phyloP scores from a whole-genome alignment of 2,888 invertebrate genomes.

The Platerodrilus igneus region DNA sequence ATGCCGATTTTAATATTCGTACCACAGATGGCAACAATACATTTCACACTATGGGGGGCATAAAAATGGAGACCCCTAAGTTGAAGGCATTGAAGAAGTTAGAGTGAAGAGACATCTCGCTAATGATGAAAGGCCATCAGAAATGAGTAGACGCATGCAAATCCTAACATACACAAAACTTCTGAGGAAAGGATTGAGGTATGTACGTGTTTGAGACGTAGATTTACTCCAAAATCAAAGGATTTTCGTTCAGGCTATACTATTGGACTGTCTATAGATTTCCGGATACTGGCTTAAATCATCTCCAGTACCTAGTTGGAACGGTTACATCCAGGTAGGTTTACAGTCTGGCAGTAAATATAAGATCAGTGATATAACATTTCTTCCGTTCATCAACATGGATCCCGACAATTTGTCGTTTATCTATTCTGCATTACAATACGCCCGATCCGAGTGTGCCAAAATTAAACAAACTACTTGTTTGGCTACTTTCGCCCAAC shows the following conservation, averaged over 20 bases:
- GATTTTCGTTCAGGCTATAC: conserved; percentile 4
- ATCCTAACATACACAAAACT: conserved; percentile 4
- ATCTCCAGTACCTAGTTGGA: conserved; percentile 8
- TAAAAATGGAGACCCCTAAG: conserved; percentile 7
- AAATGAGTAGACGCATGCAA: conserved; percentile 8
- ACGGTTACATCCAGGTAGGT: conserved; percentile 7
- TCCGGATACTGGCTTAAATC: conserved; percentile 6
- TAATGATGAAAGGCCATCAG: conserved; percentile 4
- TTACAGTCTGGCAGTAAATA: conserved; percentile 5
- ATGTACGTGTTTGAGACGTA: conserved; percentile 5
- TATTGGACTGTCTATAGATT: conserved; percentile 6
- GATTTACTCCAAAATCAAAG: conserved; percentile 4
- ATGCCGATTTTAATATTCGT: conserved; percentile 6
- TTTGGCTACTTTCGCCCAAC: conserved; percentile 5
- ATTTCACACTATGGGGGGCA: conserved; percentile 7
- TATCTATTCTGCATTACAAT: conserved; percentile 6
- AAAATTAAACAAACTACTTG: conserved; percentile 4
- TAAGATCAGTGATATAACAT: conserved; percentile 7
- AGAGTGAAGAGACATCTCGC: conserved; percentile 4
- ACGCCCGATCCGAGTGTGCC: conserved; percentile 6
- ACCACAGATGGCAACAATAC: conserved; percentile 6
- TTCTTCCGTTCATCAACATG: conserved; percentile 6
- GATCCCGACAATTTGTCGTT: conserved; percentile 7
- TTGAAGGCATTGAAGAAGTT: conserved; percentile 4
- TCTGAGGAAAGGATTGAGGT: conserved; percentile 1